Percentiles rank a stretch among this genome's conserved stretches.
These are phyloP conservation scores for Doris montereyensis DNA, from an alignment of 2,888 invertebrate species.

Conservation along the genomic window DNA sequence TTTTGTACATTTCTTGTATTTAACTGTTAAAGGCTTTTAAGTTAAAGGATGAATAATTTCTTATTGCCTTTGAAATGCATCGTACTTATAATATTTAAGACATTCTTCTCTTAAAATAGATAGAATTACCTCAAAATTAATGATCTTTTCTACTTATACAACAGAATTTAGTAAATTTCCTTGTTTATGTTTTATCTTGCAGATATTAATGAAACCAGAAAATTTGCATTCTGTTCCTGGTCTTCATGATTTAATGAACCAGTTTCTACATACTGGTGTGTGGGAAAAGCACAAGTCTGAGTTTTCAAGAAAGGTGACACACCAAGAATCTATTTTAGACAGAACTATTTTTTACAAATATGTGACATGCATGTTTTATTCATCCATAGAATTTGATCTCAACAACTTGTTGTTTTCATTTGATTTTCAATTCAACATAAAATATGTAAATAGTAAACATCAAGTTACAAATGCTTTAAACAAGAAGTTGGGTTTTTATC, in stretches of 20 bases:
- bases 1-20: too few relatives aligned
- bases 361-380: too few relatives aligned
- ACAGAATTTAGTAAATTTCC: too few relatives aligned
- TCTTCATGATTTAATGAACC: slow-evolving; percentile 77
- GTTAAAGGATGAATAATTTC: not conserved
- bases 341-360: too few relatives aligned
- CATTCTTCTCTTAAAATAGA: not conserved
- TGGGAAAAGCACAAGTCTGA: slow-evolving; percentile 78
- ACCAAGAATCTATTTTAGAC: too few relatives aligned
- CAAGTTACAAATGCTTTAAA: too few relatives aligned
- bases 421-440: too few relatives aligned
- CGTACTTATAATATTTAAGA: not conserved
- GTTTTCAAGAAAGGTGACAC: slow-evolving; percentile 72
- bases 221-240: slow-evolving; percentile 79
- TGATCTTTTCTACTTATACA: not conserved
- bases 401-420: too few relatives aligned
- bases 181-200: slow-evolving; percentile 33
- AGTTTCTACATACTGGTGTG: slow-evolving; percentile 81
- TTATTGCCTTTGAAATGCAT: not conserved
- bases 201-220: slow-evolving; percentile 78
- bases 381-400: too few relatives aligned
- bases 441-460: too few relatives aligned
- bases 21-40: too few relatives aligned
- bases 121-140: not conserved
- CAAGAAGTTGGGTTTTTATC: too few relatives aligned